These are phyloP conservation scores for Engystomops pustulosus DNA, from an alignment of 2,113 vertebrate genomes.

Conservation along the genomic window DNA sequence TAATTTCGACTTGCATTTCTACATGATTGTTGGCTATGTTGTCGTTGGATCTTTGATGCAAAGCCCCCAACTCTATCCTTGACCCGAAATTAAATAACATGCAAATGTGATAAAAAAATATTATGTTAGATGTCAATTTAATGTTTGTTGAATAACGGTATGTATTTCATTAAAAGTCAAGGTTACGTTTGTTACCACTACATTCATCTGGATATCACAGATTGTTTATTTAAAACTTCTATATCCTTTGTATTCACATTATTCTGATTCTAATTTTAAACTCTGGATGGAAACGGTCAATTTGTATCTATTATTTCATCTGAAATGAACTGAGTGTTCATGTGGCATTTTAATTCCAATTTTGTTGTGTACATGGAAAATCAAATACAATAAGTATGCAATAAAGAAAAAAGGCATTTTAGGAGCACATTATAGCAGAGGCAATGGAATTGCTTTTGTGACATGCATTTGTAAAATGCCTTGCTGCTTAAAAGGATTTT, in stretches of 20 bases:
- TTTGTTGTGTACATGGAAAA: conserved; percentile 33
- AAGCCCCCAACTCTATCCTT: no score
- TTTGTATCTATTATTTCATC: conserved; percentile 2
- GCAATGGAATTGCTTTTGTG: conserved; percentile 46
- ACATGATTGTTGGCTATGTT: no score
- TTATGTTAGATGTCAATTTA: no score
- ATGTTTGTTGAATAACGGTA: no score
- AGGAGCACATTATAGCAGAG: conserved; percentile 38
- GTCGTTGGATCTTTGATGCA: no score
- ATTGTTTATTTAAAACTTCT: background rate
- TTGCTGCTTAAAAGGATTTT: conserved; percentile 39
- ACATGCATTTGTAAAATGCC: conserved; percentile 44
- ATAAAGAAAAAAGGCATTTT: conserved; percentile 51
- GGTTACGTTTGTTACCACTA: no score
- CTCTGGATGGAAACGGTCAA: background rate
- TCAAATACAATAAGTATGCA: conserved; percentile 24
- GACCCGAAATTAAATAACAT: no score
- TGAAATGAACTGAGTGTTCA: background rate
- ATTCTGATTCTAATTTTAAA: background rate
- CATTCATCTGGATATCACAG: no score
- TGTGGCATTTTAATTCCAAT: conserved; percentile 36
- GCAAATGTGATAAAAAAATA: no score
- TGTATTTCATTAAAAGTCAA: no score
- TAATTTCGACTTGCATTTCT: no score
- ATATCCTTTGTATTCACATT: background rate